phyloP scores from a whole-genome alignment of 2,113 vertebrate species.

The Bubo scandiacus region DNA sequence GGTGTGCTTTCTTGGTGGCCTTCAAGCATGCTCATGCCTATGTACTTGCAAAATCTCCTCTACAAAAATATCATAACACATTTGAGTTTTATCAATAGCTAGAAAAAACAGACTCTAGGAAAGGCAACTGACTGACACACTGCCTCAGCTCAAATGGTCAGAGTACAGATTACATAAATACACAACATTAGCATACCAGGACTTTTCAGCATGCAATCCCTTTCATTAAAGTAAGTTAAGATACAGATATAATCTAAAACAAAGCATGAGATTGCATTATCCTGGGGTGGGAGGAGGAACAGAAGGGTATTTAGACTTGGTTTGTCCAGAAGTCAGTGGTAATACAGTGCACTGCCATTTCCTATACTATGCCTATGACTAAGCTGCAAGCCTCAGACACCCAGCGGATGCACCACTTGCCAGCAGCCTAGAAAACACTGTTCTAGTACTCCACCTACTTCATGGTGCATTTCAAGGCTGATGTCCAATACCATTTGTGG shows the following conservation, averaged over 20 bases:
- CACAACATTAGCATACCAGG: not conserved
- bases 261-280: not conserved
- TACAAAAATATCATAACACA: not conserved
- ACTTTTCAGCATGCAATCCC: not conserved
- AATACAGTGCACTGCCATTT: not conserved
- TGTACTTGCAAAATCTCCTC: not conserved
- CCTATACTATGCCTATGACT: not conserved
- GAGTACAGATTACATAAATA: not conserved
- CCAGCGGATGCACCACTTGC: not conserved
- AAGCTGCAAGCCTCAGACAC: not conserved
- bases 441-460: not conserved
- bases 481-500: not conserved
- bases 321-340: not conserved
- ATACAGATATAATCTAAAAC: not conserved
- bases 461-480: not conserved
- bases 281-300: not conserved
- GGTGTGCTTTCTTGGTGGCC: not conserved
- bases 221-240: not conserved
- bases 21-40: not conserved
- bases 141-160: not conserved
- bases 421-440: not conserved
- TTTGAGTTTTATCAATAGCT: not conserved
- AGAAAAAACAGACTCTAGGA: not conserved
- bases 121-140: not conserved
- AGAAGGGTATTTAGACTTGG: not conserved